Conservation (phyloP, 1,140 invertebrate species). For the Drosophila ohnishii region DNA sequence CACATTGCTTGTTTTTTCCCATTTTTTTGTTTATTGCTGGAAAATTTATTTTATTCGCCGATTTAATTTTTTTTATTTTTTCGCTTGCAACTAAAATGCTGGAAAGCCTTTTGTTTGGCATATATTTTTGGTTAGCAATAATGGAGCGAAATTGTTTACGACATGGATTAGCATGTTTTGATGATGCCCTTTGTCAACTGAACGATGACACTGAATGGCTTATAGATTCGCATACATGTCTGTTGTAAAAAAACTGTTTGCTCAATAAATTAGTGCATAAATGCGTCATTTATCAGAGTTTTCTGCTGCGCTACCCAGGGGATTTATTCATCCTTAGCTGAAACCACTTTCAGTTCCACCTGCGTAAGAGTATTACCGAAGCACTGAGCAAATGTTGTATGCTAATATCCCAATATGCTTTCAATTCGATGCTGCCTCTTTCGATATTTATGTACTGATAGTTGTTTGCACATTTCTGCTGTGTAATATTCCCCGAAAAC, state of each 20-base stretch:
- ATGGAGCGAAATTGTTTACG: slow-evolving; percentile 38
- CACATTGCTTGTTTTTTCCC: neutral
- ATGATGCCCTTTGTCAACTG: slow-evolving; percentile 40
- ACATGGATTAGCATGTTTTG: slow-evolving; percentile 35
- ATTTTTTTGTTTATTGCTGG: slow-evolving; percentile 33
- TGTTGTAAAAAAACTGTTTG: neutral
- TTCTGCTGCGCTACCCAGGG: too few relatives aligned
- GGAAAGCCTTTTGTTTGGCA: slow-evolving; percentile 23
- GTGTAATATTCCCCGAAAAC: slow-evolving; percentile 24
- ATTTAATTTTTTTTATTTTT: slow-evolving; percentile 1
- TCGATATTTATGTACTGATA: slow-evolving; percentile 26
- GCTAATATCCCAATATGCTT: slow-evolving; percentile 23
- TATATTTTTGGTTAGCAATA: slow-evolving; percentile 41
- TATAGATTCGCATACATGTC: slow-evolving; percentile 21
- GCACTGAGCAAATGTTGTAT: slow-evolving; percentile 15
- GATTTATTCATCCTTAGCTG: neutral
- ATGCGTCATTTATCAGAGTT: neutral
- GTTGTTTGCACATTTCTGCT: slow-evolving; percentile 16
- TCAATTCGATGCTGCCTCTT: slow-evolving; percentile 1
- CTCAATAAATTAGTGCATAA: slow-evolving; percentile 12
- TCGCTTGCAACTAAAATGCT: slow-evolving; percentile 5
- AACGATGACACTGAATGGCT: slow-evolving; percentile 30
- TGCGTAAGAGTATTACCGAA: slow-evolving; percentile 10
- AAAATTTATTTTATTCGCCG: slow-evolving; percentile 30
- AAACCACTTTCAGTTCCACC: neutral